phyloP scores from a whole-genome alignment of 2,113 vertebrate genomes.

The Centrocercus urophasianus region DNA sequence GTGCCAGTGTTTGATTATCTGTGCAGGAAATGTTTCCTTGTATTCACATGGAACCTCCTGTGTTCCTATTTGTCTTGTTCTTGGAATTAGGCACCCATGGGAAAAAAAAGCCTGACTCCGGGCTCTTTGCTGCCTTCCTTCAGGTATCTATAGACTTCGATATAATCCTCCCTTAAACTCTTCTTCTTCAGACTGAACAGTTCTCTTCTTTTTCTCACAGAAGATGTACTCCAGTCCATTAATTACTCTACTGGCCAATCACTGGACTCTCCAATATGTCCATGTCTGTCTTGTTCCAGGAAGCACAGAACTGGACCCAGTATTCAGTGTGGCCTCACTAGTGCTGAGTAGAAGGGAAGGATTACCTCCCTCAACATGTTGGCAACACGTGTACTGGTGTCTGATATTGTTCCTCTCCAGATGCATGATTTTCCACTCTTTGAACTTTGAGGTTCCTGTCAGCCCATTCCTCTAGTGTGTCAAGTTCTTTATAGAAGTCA shows the following conservation, averaged over 20 bases:
- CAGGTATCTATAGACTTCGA: background rate
- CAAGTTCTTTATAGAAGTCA: background rate
- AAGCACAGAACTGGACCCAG: background rate
- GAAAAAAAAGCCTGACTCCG: background rate
- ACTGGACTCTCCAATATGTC: no score
- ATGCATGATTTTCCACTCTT: background rate
- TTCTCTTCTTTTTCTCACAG: background rate
- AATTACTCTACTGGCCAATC: no score
- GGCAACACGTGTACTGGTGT: background rate
- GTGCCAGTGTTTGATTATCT: background rate
- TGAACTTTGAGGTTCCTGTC: background rate
- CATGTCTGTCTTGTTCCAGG: rapidly evolving
- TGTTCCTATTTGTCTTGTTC: background rate
- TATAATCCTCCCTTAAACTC: background rate
- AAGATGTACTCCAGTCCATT: background rate
- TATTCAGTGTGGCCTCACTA: background rate
- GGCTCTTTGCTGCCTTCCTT: background rate
- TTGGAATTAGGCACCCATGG: background rate
- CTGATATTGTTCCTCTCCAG: background rate
- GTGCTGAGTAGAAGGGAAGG: background rate
- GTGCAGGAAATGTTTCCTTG: background rate
- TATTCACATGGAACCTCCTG: background rate
- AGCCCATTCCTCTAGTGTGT: background rate
- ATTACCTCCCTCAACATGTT: background rate
- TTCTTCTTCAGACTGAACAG: background rate